Base-by-base conservation (phyloP, 2,113 vertebrate genomes). In the Leptosomus discolor region DNA sequence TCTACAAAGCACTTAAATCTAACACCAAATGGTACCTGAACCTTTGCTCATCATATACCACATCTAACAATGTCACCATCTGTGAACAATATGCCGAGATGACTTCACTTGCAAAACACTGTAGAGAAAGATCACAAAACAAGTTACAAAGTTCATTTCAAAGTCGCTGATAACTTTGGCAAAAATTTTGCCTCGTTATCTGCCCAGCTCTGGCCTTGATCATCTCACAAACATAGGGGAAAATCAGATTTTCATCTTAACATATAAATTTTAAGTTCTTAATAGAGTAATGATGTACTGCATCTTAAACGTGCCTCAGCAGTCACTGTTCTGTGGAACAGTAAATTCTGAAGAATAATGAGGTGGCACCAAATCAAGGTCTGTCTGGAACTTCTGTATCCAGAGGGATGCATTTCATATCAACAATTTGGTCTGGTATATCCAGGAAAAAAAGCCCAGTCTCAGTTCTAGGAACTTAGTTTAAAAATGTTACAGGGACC, bases 21-120 rank as follows among this genome's bases (percentile, higher is more conserved):
- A 65, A 75, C 64, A 81, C 70, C 48, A 88, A 90, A 74, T 0
- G 2, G 37, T 67, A 94, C 92, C 88, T 88, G 90, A 94, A 67
- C 56, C n/a, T 71, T 54, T 54, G 65, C 27, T 51, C 81, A 60
- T 46, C 9, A 0, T 56, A 24, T 8, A 63, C 43, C 23, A 58
- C 77, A 91, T 67, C 80, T 64, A 91, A 85, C 65, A 37, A 53
- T 61, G 70, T 85, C 95, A 96, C 89, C 86, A 92, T 75, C 89
- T 94, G 93, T 63, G 79, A 95, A 63, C 86, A 94, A 77, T 60
- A 79, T 69, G 81, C 74, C 4, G 9, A 85, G 85, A 61, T 79
- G 45, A 82, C 57, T 88, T 88, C 92, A 85, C 70, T 94, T 60
- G 53, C 48, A 77, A 90, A 92, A 89, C 48, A 69, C 68, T 60